phyloP scores from a whole-genome alignment of 1,140 invertebrate species.

The Laupala kohalensis region DNA sequence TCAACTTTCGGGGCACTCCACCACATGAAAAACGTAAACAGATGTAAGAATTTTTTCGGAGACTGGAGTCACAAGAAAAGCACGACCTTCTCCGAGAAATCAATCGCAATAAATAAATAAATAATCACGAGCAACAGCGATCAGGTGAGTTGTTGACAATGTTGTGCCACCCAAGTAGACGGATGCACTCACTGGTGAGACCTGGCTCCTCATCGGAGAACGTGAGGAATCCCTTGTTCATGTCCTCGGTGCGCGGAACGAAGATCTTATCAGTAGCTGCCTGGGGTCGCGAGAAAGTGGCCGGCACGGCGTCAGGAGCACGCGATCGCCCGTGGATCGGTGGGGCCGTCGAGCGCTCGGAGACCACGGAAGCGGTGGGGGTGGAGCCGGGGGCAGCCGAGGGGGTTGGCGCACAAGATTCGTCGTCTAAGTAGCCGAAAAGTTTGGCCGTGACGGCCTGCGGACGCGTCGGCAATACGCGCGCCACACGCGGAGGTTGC shows the following conservation, averaged over 20 bases:
- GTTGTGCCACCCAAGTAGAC: too few relatives aligned
- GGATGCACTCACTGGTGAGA: slow-evolving; percentile 67
- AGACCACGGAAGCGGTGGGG: slow-evolving; percentile 4
- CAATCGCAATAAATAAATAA: neutral
- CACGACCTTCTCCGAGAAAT: neutral
- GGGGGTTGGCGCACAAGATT: slow-evolving; percentile 2
- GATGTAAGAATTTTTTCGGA: too few relatives aligned
- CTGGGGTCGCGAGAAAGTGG: slow-evolving; percentile 31
- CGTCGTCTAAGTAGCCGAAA: neutral
- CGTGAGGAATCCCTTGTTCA: slow-evolving; percentile 83
- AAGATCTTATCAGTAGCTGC: slow-evolving; percentile 65
- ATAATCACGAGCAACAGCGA: too few relatives aligned
- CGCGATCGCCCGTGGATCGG: neutral
- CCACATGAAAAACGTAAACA: too few relatives aligned
- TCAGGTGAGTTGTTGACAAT: too few relatives aligned
- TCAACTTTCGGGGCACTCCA: too few relatives aligned
- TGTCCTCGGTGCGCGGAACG: slow-evolving; percentile 73
- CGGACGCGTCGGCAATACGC: neutral
- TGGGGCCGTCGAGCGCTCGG: neutral
- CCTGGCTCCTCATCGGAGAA: slow-evolving; percentile 73
- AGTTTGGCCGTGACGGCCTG: slow-evolving; percentile 1
- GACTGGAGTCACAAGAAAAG: too few relatives aligned
- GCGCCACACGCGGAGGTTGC: too few relatives aligned
- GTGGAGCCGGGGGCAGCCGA: slow-evolving; percentile 11
- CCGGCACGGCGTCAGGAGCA: neutral